Conservation (phyloP, 2,113 vertebrate species). For the Pelodiscus sinensis region DNA sequence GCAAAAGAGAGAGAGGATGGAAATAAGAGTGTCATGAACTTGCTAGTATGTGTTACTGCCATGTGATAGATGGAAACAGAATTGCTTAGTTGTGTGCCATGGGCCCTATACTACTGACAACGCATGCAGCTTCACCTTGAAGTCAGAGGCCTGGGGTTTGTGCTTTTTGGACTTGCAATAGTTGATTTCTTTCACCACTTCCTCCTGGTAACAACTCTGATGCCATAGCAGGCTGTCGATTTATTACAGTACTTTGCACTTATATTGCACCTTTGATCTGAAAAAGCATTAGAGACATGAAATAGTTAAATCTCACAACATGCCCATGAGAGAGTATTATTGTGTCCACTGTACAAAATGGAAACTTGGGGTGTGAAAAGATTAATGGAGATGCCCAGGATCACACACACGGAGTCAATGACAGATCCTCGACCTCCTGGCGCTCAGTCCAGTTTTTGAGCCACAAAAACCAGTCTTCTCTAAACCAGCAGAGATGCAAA, state of each 20-base stretch:
- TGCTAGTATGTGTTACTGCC: fast-evolving
- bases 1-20: neutral
- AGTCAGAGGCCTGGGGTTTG: too few species aligned
- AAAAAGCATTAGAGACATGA: neutral
- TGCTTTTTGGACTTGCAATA: neutral
- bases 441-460: neutral
- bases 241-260: neutral
- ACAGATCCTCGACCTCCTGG: neutral
- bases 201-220: neutral
- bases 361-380: too few species aligned
- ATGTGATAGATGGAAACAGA: neutral
- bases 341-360: neutral
- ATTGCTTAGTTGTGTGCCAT: neutral
- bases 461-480: neutral
- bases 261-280: neutral
- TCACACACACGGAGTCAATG: neutral
- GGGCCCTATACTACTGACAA: neutral
- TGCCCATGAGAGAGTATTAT: neutral
- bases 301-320: neutral
- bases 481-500: neutral
- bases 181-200: neutral
- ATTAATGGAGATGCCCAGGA: neutral
- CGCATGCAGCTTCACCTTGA: neutral
- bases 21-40: neutral
- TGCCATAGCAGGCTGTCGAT: neutral